Base-by-base conservation (phyloP, 2,888 invertebrate genomes). In the Cosmorhoe ocellata region DNA sequence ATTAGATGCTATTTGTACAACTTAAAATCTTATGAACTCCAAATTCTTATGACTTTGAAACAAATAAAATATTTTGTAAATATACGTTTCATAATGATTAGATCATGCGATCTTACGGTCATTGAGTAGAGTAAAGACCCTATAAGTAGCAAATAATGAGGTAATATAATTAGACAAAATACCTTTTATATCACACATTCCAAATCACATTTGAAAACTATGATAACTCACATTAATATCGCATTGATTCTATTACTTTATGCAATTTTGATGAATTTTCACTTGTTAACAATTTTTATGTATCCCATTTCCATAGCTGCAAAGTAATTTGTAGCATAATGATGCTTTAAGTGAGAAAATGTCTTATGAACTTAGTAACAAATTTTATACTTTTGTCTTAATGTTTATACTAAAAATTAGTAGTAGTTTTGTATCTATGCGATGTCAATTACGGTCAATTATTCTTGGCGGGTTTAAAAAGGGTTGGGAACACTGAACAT, bases 1-100 rank as follows among this genome's bases (percentile, higher is more conserved):
- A 79, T 79, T 86, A 87, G 86, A 80, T 66, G 82, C 84, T 87
- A 86, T 78, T 81, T 73, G 83, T 81, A 88, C 85, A 83, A 87
- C 84, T 84, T 74, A 81, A 67, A 69, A 81, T 88, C 89, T 90
- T 89, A 89, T 90, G 89, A 90, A 86, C 80, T 84, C 79, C 73
- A 82, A 79, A 86, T 81, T 90, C 88, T 90, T 90, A 90, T 88
- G 90, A 90, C 87, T 87, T 82, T 74, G 74, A 79, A 56, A 80
- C 81, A 83, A 76, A 85, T 81, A 81, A 69, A 71, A 78, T 84
- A 84, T 86, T 82, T 85, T 89, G 83, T 88, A 87, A 80, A 83
- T 84, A 84, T 69, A 71, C 71, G 74, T 78, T 85, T 80, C 79
- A 76, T 77, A 78, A 69, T 73, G 68, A 75, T 82, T 81, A 73